Evolutionary conservation across 2,888 invertebrate species (phyloP).

Genomic region (Tiphia femorata): DNA sequence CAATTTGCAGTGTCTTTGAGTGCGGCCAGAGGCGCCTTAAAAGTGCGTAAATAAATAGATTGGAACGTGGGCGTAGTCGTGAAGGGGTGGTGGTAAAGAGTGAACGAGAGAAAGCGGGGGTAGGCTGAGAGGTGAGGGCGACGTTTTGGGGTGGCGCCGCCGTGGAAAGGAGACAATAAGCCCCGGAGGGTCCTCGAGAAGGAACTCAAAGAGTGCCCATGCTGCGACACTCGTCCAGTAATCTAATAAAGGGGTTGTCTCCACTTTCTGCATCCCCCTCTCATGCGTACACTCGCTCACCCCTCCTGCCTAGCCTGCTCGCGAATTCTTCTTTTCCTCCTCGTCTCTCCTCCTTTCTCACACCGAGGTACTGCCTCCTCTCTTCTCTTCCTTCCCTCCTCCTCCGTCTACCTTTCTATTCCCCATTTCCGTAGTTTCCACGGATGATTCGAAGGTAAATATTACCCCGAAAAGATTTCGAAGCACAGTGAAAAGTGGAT

Average conservation of each 20-base stretch:
- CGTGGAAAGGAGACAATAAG: slow-evolving; percentile 58
- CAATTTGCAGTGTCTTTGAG: slow-evolving; percentile 56
- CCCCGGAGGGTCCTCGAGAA: slow-evolving; percentile 53
- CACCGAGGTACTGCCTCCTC: too few relatives aligned
- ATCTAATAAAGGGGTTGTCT: slow-evolving; percentile 67
- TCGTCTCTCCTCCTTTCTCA: slow-evolving; percentile 21
- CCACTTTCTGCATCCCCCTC: slow-evolving; percentile 38
- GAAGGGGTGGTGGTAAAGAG: slow-evolving; percentile 14
- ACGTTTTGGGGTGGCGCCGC: slow-evolving; percentile 27
- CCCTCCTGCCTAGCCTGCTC: slow-evolving; percentile 9
- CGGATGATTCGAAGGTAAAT: slow-evolving; percentile 56
- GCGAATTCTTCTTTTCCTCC: slow-evolving; percentile 29
- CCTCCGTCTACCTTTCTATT: not conserved
- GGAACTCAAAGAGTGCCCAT: slow-evolving; percentile 54
- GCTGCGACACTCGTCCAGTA: slow-evolving; percentile 60
- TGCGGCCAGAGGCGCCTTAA: slow-evolving; percentile 49
- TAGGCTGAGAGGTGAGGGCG: slow-evolving; percentile 3
- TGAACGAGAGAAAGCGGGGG: not conserved
- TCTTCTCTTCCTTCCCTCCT: slow-evolving; percentile 12
- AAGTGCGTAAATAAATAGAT: slow-evolving; percentile 66
- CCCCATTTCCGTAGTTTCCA: slow-evolving; percentile 12
- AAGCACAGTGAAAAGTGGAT: too few relatives aligned
- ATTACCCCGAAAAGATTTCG: slow-evolving; percentile 57
- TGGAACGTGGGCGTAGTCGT: slow-evolving; percentile 41
- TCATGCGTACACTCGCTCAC: slow-evolving; percentile 24